Evolutionary conservation across 2,113 vertebrate species (phyloP).

Genomic region (human): DNA sequence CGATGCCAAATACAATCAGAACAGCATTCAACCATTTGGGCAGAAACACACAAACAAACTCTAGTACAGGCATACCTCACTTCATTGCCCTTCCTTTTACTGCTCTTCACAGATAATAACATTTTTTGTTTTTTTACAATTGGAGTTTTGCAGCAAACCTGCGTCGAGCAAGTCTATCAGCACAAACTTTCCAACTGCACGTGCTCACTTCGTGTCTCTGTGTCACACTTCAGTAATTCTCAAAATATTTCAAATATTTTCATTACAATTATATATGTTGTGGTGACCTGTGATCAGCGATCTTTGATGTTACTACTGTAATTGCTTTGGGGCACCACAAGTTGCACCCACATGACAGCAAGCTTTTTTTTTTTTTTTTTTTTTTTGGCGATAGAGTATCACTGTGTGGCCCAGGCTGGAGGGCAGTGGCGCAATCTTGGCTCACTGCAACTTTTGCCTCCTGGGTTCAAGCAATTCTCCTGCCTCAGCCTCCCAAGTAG

Average conservation of each 20-base stretch:
- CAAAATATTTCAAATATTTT: background rate
- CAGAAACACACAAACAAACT: background rate
- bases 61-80: background rate
- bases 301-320: background rate
- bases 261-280: background rate
- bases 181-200: background rate
- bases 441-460: no score
- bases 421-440: no score
- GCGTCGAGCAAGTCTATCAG: background rate
- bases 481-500: no score
- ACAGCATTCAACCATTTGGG: background rate
- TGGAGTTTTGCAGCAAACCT: background rate
- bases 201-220: background rate
- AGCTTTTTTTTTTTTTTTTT: no score
- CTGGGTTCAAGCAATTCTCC: no score
- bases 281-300: background rate
- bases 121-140: background rate
- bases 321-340: background rate
- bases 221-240: background rate
- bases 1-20: background rate
- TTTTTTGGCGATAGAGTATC: no score
- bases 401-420: no score
- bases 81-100: background rate
- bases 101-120: background rate
- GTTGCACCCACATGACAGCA: background rate